Conservation (phyloP, 1,140 invertebrate genomes). For the Ganaspis sp. region DNA sequence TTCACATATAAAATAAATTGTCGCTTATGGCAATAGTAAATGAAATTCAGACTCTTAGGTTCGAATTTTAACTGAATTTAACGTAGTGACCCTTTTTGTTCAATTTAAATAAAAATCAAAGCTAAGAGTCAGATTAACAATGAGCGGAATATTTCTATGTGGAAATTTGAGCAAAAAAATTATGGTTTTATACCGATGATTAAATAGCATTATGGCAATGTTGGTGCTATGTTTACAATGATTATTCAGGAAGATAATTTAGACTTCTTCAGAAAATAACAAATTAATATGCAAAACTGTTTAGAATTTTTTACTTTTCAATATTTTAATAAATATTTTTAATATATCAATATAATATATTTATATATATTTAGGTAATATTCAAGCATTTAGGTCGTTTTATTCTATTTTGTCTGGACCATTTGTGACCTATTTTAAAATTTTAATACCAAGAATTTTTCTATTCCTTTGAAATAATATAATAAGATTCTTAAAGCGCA, state of each 20-base stretch:
- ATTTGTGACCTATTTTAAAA: not conserved
- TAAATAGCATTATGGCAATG: constrained; percentile 8
- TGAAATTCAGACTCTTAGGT: constrained; percentile 20
- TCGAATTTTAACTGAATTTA: not conserved
- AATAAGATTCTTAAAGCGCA: too few relatives aligned
- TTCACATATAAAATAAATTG: not conserved
- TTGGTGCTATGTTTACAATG: not conserved
- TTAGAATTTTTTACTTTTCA: constrained; percentile 6
- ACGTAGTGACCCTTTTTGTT: not conserved
- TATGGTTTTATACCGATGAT: not conserved
- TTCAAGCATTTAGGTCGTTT: constrained; percentile 11
- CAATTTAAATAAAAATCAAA: not conserved
- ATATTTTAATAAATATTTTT: constrained; percentile 23
- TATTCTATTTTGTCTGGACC: constrained; percentile 4
- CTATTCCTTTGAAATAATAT: too few relatives aligned
- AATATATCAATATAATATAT: constrained; percentile 26
- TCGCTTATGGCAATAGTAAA: constrained; percentile 46
- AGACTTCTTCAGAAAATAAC: not conserved
- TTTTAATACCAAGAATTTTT: not conserved
- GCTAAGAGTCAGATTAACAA: not conserved
- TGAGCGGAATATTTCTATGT: constrained; percentile 10
- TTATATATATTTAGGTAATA: constrained; percentile 16
- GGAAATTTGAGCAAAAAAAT: constrained; percentile 33
- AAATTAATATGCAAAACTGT: not conserved
- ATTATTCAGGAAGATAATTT: constrained; percentile 15